These are phyloP conservation scores for Labia minor DNA, from an alignment of 2,888 invertebrate species.

Conservation along the genomic window DNA sequence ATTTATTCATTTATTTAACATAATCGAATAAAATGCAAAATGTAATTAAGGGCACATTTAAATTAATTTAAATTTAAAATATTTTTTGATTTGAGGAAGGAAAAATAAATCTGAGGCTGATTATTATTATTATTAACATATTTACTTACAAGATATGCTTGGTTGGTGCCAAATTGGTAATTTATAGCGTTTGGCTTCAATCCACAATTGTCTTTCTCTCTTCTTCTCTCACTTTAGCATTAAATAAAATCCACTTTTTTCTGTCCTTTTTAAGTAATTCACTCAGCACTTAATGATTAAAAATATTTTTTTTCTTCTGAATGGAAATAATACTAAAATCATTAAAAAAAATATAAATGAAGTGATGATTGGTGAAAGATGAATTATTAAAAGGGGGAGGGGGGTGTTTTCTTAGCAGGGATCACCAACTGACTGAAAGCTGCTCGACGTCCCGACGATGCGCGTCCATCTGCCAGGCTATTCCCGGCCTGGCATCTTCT, in stretches of 20 bases:
- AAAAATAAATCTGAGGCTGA: too few relatives aligned
- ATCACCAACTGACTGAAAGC: background rate
- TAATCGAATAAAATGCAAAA: too few relatives aligned
- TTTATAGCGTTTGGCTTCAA: background rate
- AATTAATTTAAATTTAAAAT: too few relatives aligned
- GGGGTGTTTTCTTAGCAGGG: background rate
- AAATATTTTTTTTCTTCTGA: too few relatives aligned
- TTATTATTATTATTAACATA: background rate
- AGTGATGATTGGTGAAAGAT: too few relatives aligned
- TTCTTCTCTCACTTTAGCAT: background rate
- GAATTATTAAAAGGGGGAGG: too few relatives aligned
- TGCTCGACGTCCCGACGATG: background rate
- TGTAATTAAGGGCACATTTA: too few relatives aligned
- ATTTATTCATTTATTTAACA: too few relatives aligned
- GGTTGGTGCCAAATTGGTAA: background rate
- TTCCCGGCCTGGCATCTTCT: slow-evolving; percentile 1
- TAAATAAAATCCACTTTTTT: background rate
- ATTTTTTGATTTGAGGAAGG: too few relatives aligned
- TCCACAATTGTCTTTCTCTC: background rate
- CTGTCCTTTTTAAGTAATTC: background rate
- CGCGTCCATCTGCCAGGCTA: slow-evolving; percentile 7
- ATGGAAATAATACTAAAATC: too few relatives aligned
- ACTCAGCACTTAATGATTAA: background rate
- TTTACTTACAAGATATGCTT: slow-evolving; percentile 3
- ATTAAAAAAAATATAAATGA: too few relatives aligned